phyloP scores from a whole-genome alignment of 1,140 invertebrate species.

The Xylocopa sonorina region DNA sequence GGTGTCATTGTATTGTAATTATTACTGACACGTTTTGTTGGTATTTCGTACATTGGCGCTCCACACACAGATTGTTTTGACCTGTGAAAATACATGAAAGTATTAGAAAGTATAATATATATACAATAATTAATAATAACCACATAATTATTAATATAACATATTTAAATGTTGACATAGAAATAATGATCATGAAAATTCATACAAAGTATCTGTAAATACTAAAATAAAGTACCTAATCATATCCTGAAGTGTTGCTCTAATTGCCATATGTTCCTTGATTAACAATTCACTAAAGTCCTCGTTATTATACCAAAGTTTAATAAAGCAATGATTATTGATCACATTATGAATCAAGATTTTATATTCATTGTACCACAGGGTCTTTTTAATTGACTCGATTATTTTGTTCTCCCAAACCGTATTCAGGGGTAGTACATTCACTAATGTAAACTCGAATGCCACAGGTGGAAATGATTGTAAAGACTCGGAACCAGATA shows the following conservation, averaged over 20 bases:
- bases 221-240: conserved; percentile 50
- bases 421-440: conserved; percentile 79
- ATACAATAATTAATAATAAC: not conserved
- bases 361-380: conserved; percentile 82
- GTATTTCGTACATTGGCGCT: conserved; percentile 35
- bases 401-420: conserved; percentile 82
- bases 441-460: conserved; percentile 83
- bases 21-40: conserved; percentile 27
- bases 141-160: not conserved
- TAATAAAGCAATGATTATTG: conserved; percentile 60
- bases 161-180: no score
- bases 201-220: not conserved
- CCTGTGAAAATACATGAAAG: conserved; percentile 1
- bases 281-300: conserved; percentile 72
- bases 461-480: conserved; percentile 82
- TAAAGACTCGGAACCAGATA: conserved; percentile 79
- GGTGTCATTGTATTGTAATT: conserved; percentile 38
- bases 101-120: not conserved
- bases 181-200: not conserved
- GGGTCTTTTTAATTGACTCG: conserved; percentile 78
- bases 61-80: conserved; percentile 28
- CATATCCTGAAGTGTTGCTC: conserved; percentile 47
- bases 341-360: conserved; percentile 75
- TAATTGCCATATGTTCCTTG: conserved; percentile 38
- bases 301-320: conserved; percentile 64